These are phyloP conservation scores for Leistus spinibarbis DNA, from an alignment of 2,888 invertebrate species.

Conservation along the genomic window DNA sequence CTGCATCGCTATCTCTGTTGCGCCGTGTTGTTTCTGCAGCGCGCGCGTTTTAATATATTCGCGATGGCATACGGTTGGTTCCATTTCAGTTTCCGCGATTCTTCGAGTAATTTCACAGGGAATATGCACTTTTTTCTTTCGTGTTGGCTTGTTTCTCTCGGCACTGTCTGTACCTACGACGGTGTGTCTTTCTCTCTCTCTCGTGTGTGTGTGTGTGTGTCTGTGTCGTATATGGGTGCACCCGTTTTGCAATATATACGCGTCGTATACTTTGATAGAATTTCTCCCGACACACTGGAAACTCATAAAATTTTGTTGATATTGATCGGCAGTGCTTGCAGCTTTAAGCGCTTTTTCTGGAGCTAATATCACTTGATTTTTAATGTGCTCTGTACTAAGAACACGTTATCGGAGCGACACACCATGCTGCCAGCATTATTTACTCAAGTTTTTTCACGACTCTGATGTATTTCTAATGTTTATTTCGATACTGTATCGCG, in stretches of 20 bases:
- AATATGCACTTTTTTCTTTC: conserved; percentile 29
- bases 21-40: conserved; percentile 15
- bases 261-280: conserved; percentile 9
- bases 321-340: conserved; percentile 16
- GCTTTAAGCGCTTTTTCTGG: conserved; percentile 15
- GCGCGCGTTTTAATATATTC: conserved; percentile 29
- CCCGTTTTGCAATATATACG: too few relatives aligned
- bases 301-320: conserved; percentile 16
- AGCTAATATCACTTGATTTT: conserved; percentile 25
- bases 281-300: neutral
- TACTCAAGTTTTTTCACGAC: neutral
- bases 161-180: too few relatives aligned
- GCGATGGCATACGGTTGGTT: conserved; percentile 24
- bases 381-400: conserved; percentile 13
- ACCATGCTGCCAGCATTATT: neutral
- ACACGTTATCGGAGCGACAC: neutral
- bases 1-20: conserved; percentile 5
- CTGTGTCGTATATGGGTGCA: neutral
- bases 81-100: conserved; percentile 31
- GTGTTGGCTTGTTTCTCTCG: neutral
- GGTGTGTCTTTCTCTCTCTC: too few relatives aligned
- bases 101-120: conserved; percentile 22
- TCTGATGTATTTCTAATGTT: neutral
- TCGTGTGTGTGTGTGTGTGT: neutral
- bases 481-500: neutral